phyloP scores from a whole-genome alignment of 1,140 invertebrate genomes.

The Camponotus pennsylvanicus region DNA sequence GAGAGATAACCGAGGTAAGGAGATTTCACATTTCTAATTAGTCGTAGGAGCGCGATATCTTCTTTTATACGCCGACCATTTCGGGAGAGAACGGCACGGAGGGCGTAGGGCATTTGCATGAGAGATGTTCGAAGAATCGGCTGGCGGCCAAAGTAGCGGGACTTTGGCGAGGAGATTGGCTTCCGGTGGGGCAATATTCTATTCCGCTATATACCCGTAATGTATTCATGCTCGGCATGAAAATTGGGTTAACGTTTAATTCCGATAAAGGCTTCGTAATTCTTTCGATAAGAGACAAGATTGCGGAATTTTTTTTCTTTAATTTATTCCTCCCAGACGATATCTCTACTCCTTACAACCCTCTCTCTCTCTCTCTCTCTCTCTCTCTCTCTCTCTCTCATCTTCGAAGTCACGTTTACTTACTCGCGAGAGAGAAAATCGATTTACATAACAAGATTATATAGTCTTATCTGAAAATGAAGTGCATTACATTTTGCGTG shows the following conservation, averaged over 20 bases:
- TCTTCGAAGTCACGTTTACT: background rate
- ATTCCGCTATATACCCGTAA: constrained; percentile 9
- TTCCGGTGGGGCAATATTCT: constrained; percentile 40
- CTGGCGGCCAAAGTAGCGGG: constrained; percentile 53
- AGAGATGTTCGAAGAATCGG: constrained; percentile 55
- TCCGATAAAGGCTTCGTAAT: constrained; percentile 46
- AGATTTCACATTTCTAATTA: constrained; percentile 63
- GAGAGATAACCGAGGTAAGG: constrained; percentile 59
- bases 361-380: no score
- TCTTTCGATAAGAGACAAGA: background rate
- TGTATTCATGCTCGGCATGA: constrained; percentile 30
- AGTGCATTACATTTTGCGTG: background rate
- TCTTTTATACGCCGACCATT: constrained; percentile 47
- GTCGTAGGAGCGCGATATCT: constrained; percentile 58
- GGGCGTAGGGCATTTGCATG: constrained; percentile 47
- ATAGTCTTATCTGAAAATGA: background rate
- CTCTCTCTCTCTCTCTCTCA: no score
- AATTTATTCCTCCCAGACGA: background rate
- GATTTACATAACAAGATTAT: background rate
- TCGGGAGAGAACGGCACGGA: background rate
- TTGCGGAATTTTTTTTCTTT: constrained; percentile 27
- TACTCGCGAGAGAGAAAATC: background rate
- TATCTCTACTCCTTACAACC: no score
- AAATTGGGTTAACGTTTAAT: constrained; percentile 56
- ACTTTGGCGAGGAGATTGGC: constrained; percentile 28